phyloP scores from a whole-genome alignment of 2,797 vertebrate genomes.

The Sebastes glaucus region DNA sequence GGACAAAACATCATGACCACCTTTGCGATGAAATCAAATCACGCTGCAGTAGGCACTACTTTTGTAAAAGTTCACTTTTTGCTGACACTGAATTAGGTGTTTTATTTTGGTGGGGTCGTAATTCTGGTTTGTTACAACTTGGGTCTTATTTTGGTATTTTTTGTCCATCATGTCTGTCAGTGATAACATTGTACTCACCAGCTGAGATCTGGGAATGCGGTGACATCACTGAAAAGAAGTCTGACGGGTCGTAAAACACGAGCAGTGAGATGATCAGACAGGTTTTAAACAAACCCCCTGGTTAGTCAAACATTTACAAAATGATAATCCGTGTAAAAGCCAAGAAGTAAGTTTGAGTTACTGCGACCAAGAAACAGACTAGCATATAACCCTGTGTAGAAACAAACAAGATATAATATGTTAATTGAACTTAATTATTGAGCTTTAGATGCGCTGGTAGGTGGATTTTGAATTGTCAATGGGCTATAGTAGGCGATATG shows the following conservation, averaged over 20 bases:
- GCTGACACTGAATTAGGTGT: not conserved
- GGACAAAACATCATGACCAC: not conserved
- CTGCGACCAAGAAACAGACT: rapidly evolving
- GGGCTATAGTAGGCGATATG: not conserved
- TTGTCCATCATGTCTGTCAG: not conserved
- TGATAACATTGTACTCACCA: not conserved
- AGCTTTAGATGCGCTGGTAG: not conserved
- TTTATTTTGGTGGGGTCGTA: not conserved
- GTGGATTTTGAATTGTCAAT: not conserved
- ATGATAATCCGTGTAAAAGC: not conserved
- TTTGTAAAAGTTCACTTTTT: not conserved
- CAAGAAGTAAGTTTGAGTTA: not conserved
- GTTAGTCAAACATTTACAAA: not conserved
- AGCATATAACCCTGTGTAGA: not conserved
- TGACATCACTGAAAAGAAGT: not conserved
- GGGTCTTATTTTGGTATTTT: not conserved
- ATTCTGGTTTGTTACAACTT: not conserved
- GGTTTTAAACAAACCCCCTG: not conserved
- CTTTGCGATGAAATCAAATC: not conserved
- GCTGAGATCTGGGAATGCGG: not conserved
- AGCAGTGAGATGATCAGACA: not conserved
- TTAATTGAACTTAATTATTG: not conserved
- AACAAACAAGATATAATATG: not conserved
- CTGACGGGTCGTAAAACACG: not conserved
- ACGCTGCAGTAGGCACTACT: not conserved